phyloP scores from a whole-genome alignment of 2,888 invertebrate species.

The Eilema griseolum region DNA sequence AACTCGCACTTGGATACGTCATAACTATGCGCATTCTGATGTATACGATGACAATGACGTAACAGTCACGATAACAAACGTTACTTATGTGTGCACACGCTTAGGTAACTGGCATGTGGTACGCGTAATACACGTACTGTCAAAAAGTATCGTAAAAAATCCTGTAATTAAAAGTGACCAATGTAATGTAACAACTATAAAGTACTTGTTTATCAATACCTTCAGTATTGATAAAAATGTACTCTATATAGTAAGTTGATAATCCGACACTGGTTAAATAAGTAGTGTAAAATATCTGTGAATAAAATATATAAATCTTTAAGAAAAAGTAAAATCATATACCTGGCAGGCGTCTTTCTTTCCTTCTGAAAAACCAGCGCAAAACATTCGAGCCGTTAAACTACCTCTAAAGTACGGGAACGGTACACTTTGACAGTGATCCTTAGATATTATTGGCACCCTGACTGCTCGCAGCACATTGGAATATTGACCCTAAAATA shows the following conservation, averaged over 20 bases:
- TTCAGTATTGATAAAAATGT: no score
- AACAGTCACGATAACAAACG: no score
- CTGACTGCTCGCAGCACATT: conserved; percentile 72
- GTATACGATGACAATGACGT: no score
- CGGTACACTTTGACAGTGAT: conserved; percentile 75
- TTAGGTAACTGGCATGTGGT: no score
- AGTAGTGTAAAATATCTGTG: not conserved
- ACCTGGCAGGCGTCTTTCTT: conserved; percentile 83
- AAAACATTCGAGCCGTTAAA: conserved; percentile 81
- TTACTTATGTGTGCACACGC: no score
- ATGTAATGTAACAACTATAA: not conserved
- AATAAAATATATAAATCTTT: not conserved
- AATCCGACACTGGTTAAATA: not conserved
- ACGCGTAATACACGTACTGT: no score
- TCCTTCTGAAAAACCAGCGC: conserved; percentile 77
- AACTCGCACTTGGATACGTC: no score
- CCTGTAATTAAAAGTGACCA: no score
- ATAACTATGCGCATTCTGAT: no score
- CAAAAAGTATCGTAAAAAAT: no score
- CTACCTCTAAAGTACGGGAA: conserved; percentile 78
- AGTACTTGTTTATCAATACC: not conserved
- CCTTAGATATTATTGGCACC: conserved; percentile 79
- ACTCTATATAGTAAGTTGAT: no score
- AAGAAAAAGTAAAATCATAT: conserved; percentile 10
- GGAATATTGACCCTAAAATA: conserved; percentile 77